Evolutionary conservation across 2,888 invertebrate genomes (phyloP).

Genomic region (Cosmorhoe ocellata): DNA sequence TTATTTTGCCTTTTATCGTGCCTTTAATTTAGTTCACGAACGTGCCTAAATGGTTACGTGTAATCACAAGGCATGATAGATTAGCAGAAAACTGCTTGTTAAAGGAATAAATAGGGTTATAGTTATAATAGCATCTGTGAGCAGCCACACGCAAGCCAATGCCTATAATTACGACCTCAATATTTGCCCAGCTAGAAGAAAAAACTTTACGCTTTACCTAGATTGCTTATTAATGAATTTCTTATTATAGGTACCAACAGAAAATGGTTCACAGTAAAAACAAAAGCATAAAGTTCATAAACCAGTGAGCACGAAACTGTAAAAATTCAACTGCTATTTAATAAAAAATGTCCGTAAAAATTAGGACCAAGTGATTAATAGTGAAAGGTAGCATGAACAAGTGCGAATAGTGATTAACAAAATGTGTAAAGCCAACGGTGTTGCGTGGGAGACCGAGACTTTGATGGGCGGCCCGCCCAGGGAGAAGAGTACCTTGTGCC

Average conservation of each 20-base stretch:
- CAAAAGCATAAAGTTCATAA: no score
- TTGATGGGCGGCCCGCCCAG: constrained; percentile 70
- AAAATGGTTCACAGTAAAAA: no score
- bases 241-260: no score
- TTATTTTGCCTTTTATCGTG: constrained; percentile 9
- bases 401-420: constrained; percentile 35
- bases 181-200: constrained; percentile 7
- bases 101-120: no score
- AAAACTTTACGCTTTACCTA: background rate
- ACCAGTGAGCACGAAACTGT: no score
- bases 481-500: constrained; percentile 78
- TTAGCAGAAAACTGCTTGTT: constrained; percentile 18
- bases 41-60: constrained; percentile 18
- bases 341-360: constrained; percentile 1
- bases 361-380: constrained; percentile 24
- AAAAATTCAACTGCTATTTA: no score
- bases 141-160: constrained; percentile 24
- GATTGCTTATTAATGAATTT: no score
- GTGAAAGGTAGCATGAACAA: constrained; percentile 34
- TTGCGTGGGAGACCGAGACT: constrained; percentile 77
- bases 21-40: constrained; percentile 11
- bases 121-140: background rate
- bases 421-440: constrained; percentile 72
- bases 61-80: constrained; percentile 21
- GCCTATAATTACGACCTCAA: constrained; percentile 14